A percentile compares a stretch with the other conserved stretches of the same genome.
Conservation (phyloP, 2,797 vertebrate genomes). For the Sparus aurata region DNA sequence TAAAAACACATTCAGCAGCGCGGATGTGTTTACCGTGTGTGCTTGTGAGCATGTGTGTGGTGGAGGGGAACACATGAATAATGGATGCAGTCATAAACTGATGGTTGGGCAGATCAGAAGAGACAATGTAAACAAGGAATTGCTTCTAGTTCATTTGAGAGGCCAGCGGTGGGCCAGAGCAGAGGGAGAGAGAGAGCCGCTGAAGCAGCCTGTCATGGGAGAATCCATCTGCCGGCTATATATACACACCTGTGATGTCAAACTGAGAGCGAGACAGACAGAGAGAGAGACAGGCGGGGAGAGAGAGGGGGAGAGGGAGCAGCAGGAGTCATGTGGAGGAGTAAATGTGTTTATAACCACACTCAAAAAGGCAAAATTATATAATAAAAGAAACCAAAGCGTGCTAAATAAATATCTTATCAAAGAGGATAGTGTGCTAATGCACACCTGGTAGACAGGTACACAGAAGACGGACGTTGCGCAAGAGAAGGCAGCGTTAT, state of each 20-base stretch:
- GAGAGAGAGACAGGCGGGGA: slow-evolving; percentile 19
- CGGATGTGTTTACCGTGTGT: slow-evolving; percentile 26
- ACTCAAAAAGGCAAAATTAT: not conserved
- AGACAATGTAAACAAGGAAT: slow-evolving; percentile 82
- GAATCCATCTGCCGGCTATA: slow-evolving; percentile 86
- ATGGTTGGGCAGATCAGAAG: slow-evolving; percentile 77
- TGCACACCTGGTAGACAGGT: not conserved
- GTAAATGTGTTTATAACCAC: slow-evolving; percentile 38
- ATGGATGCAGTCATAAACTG: slow-evolving; percentile 79
- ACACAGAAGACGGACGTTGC: not conserved
- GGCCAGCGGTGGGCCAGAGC: slow-evolving; percentile 51
- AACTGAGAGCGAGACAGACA: slow-evolving; percentile 58
- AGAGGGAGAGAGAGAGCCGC: slow-evolving; percentile 36
- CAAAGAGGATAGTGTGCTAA: not conserved
- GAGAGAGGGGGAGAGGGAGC: not conserved
- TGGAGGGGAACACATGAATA: slow-evolving; percentile 76
- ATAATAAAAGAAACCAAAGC: not conserved
- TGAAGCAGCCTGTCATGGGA: slow-evolving; percentile 78
- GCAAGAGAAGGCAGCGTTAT: not conserved
- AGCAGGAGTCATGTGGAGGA: slow-evolving; percentile 13
- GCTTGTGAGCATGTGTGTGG: slow-evolving; percentile 34
- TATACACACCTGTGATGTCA: slow-evolving; percentile 87
- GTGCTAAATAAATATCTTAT: not conserved
- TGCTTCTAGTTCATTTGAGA: slow-evolving; percentile 83
- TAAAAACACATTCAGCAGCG: slow-evolving; percentile 28